Percentiles rank a stretch among this genome's conserved stretches.
phyloP scores from a whole-genome alignment of 2,113 vertebrate genomes.

The Amazona vittata region DNA sequence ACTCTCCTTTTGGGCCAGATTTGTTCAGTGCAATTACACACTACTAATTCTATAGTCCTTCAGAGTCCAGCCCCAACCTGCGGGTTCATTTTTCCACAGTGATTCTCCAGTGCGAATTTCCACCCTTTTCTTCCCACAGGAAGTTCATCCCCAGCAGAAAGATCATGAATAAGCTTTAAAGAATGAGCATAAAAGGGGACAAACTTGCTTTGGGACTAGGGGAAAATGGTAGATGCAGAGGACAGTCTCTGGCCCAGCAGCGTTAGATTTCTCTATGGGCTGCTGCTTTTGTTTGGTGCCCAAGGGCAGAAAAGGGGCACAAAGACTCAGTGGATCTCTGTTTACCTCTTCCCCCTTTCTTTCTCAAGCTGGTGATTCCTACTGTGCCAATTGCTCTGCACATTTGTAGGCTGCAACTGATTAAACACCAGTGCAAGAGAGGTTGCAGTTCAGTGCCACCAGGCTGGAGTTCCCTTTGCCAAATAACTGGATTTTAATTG shows the following conservation, averaged over 20 bases:
- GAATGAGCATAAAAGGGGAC: background rate
- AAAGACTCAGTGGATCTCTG: too few species aligned
- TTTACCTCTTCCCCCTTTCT: background rate
- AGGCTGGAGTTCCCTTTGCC: background rate
- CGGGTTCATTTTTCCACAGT: background rate
- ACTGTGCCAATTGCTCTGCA: background rate
- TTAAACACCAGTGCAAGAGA: background rate
- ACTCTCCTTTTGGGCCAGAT: background rate
- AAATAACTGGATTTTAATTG: background rate
- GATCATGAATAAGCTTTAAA: background rate
- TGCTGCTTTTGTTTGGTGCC: background rate
- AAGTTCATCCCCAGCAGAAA: background rate
- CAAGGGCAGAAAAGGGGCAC: background rate
- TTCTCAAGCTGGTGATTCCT: background rate
- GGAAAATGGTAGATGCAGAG: rapidly evolving
- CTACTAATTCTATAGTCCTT: background rate
- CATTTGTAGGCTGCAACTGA: background rate
- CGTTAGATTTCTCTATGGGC: rapidly evolving
- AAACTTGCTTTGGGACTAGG: background rate
- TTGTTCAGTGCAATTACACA: background rate
- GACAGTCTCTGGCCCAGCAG: background rate
- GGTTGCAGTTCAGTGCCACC: background rate
- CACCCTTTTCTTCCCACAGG: background rate
- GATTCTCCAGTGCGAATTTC: background rate
- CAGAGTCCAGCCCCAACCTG: background rate